Evolutionary conservation across 2,888 invertebrate genomes (phyloP).

Genomic region (Tetanocera ferruginea): DNA sequence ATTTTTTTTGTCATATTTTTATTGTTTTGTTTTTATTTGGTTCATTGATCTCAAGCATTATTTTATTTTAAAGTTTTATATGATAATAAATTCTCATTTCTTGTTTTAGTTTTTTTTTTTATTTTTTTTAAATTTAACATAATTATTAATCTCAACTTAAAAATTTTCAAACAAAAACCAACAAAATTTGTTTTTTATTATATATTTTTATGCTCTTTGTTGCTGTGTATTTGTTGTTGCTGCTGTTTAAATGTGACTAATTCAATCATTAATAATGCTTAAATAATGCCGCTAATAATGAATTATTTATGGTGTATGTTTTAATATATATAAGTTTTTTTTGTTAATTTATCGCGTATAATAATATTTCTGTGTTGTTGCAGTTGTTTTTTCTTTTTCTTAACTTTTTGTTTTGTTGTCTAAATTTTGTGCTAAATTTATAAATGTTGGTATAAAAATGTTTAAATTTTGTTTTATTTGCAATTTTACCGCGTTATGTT

Average conservation of each 20-base stretch:
- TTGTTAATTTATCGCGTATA: not conserved
- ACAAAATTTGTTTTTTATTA: slow-evolving; percentile 33
- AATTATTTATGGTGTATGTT: not conserved
- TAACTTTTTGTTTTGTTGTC: not conserved
- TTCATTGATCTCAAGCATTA: slow-evolving; percentile 8
- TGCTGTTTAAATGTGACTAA: not conserved
- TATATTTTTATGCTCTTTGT: slow-evolving; percentile 12
- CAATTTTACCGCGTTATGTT: not conserved
- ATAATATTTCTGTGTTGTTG: slow-evolving; percentile 22
- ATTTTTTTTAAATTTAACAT: slow-evolving; percentile 46
- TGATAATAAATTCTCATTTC: slow-evolving; percentile 5
- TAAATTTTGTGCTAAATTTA: slow-evolving; percentile 1
- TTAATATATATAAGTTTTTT: not conserved
- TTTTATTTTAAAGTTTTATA: slow-evolving; percentile 51
- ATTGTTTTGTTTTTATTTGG: not conserved
- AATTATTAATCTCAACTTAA: slow-evolving; percentile 46
- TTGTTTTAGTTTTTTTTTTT: too few relatives aligned
- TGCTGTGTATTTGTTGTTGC: slow-evolving; percentile 1
- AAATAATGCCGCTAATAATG: not conserved
- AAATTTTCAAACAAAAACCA: slow-evolving; percentile 44
- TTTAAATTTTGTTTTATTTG: not conserved
- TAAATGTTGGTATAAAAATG: slow-evolving; percentile 19
- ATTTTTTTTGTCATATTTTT: not conserved
- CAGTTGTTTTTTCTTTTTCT: not conserved
- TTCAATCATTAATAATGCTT: not conserved